Evolutionary conservation across 2,888 invertebrate genomes (phyloP).

Genomic region (Plebejus argus): DNA sequence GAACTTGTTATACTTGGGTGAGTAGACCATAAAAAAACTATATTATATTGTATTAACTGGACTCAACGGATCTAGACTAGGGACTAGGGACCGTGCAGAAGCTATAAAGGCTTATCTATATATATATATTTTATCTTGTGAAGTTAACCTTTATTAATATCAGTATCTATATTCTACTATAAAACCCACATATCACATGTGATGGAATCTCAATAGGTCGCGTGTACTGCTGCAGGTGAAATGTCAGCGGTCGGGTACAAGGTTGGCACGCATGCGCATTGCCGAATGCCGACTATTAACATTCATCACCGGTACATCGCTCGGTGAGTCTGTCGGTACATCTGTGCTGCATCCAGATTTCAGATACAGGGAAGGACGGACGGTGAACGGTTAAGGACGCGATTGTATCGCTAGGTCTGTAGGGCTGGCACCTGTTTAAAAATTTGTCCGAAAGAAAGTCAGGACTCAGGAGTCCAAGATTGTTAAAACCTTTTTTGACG

Average conservation of each 20-base stretch:
- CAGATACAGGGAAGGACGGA: constrained; percentile 29
- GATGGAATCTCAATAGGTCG: constrained; percentile 1
- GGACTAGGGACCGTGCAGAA: too few species aligned
- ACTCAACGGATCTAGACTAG: too few species aligned
- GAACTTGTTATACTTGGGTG: constrained; percentile 97
- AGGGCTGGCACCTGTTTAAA: background rate
- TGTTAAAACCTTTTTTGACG: too few species aligned
- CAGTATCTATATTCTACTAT: background rate
- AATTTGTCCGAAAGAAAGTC: background rate
- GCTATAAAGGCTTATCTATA: background rate
- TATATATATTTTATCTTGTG: background rate
- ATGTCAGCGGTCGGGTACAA: constrained; percentile 50
- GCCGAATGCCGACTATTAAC: constrained; percentile 32
- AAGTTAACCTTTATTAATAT: background rate
- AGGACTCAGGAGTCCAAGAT: too few species aligned
- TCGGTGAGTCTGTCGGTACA: constrained; percentile 34
- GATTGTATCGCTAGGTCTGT: background rate
- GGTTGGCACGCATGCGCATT: constrained; percentile 43
- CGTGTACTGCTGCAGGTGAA: background rate
- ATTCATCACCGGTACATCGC: constrained; percentile 34
- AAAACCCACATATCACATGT: background rate
- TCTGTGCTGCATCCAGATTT: constrained; percentile 32
- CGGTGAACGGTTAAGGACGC: constrained; percentile 14
- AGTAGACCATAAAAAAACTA: constrained; percentile 55
- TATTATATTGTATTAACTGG: background rate